These are phyloP conservation scores for Dyspetes luteomarginatus DNA, from an alignment of 2,888 invertebrate species.

Conservation along the genomic window DNA sequence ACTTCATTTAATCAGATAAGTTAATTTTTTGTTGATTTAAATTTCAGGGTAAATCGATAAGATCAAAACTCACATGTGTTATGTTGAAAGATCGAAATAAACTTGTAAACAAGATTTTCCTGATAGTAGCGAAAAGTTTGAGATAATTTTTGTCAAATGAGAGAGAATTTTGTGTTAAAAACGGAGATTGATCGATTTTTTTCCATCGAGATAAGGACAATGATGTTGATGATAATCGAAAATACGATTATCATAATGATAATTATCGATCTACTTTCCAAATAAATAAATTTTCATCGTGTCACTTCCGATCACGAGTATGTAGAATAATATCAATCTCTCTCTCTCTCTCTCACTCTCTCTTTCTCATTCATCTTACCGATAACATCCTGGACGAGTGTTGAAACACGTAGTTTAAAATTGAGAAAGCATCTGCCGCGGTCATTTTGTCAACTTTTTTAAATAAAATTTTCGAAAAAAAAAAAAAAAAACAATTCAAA, in stretches of 20 bases:
- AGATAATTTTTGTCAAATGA: no score
- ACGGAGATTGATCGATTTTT: no score
- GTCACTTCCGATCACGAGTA: background rate
- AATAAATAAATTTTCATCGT: background rate
- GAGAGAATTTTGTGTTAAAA: no score
- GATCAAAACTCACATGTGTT: no score
- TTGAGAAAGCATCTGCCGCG: conserved; percentile 68
- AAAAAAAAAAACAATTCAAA: background rate
- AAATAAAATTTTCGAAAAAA: background rate
- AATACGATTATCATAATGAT: background rate
- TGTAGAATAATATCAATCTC: background rate
- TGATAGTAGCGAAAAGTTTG: no score
- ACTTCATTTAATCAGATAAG: no score
- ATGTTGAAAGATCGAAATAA: no score
- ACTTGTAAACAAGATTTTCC: no score
- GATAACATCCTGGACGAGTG: conserved; percentile 80
- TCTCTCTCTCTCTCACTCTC: background rate
- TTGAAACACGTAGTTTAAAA: conserved; percentile 80
- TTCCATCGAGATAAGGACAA: background rate
- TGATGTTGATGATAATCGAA: background rate
- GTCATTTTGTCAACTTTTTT: conserved; percentile 61
- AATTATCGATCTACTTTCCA: background rate
- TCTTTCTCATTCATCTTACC: conserved; percentile 72
- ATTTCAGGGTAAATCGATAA: no score
- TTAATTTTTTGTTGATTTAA: no score